Evolutionary conservation across 2,797 vertebrate genomes (phyloP).

Genomic region (Typhlichthys subterraneus): DNA sequence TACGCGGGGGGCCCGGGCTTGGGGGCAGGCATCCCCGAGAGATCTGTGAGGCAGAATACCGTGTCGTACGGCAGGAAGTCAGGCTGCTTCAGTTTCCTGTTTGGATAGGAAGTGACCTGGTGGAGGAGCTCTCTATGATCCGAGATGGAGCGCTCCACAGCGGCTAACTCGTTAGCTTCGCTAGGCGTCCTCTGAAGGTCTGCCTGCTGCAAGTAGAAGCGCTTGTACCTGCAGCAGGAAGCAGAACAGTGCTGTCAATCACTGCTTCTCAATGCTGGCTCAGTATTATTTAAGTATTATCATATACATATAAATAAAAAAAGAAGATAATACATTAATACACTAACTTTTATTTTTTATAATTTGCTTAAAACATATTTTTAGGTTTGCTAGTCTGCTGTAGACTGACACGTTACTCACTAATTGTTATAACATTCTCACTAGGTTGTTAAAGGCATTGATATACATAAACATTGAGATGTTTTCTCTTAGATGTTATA

Average conservation of each 20-base stretch:
- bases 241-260: neutral
- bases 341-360: too few relatives aligned
- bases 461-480: too few relatives aligned
- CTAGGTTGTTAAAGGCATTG: too few relatives aligned
- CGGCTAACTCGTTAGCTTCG: conserved; percentile 80
- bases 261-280: too few relatives aligned
- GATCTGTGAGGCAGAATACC: conserved; percentile 48
- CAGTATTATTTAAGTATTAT: too few relatives aligned
- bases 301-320: too few relatives aligned
- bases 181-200: conserved; percentile 72
- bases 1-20: conserved; percentile 40
- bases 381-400: too few relatives aligned
- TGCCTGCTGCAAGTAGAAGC: conserved; percentile 75
- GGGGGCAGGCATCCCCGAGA: neutral
- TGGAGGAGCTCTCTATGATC: conserved; percentile 89
- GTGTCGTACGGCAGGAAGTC: conserved; percentile 84
- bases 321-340: too few relatives aligned
- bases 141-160: conserved; percentile 85
- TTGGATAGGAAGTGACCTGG: conserved; percentile 91
- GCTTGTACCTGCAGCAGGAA: conserved; percentile 68
- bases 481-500: too few relatives aligned
- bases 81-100: conserved; percentile 84
- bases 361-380: too few relatives aligned
- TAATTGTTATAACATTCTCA: too few relatives aligned
- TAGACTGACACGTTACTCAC: too few relatives aligned